These are phyloP conservation scores for Enoplosus armatus DNA, from an alignment of 2,797 vertebrate genomes.

Conservation along the genomic window DNA sequence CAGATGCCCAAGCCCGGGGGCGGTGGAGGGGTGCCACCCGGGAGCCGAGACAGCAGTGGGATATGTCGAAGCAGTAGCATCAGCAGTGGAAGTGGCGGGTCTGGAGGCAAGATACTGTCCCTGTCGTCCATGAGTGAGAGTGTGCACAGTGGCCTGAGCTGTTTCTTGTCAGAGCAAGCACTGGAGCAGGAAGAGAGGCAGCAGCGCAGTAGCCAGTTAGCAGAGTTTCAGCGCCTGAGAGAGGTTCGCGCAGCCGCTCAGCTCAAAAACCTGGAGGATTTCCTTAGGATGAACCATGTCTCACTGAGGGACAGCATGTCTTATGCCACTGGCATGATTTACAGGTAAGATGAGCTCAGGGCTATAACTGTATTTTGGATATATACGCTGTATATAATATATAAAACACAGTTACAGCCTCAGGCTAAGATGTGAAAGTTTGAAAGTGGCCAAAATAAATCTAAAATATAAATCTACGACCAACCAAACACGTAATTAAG, in stretches of 20 bases:
- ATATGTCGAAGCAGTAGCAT: conserved; percentile 79
- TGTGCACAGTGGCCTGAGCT: conserved; percentile 90
- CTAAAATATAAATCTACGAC: too few relatives aligned
- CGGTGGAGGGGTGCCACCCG: conserved; percentile 55
- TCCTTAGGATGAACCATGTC: conserved; percentile 92
- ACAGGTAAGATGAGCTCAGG: conserved; percentile 88
- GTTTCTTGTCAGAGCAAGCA: conserved; percentile 90
- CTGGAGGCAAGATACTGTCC: conserved; percentile 88
- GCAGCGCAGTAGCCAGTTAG: conserved; percentile 78
- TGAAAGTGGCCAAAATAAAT: not conserved
- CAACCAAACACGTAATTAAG: not conserved
- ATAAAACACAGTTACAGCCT: not conserved
- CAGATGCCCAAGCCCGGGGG: conserved; percentile 79
- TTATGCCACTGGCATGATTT: conserved; percentile 90
- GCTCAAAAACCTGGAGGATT: conserved; percentile 93
- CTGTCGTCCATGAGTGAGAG: conserved; percentile 92
- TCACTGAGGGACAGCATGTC: conserved; percentile 90
- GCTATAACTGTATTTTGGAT: not conserved
- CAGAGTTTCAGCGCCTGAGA: conserved; percentile 89
- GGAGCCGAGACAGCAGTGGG: conserved; percentile 60
- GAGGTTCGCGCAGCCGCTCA: conserved; percentile 91
- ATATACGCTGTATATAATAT: too few relatives aligned
- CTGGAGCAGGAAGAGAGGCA: conserved; percentile 88
- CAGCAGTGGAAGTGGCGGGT: conserved; percentile 64
- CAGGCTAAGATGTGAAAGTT: not conserved